Percentiles rank a stretch among this genome's conserved stretches.
phyloP scores from a whole-genome alignment of 2,113 vertebrate genomes.

The Lophotis ruficrista region DNA sequence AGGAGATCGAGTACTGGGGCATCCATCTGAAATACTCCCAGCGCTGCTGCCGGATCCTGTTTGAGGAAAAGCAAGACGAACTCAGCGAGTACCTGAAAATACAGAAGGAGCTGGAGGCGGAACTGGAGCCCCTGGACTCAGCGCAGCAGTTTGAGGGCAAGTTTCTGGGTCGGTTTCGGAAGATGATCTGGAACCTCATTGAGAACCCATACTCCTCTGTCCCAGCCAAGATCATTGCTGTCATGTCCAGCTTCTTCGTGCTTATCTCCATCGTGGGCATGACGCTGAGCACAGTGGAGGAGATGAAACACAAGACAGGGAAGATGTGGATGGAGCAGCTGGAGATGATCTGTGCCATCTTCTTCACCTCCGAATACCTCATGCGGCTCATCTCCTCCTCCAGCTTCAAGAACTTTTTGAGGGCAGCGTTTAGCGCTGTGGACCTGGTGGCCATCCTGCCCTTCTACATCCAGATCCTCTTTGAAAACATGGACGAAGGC shows the following conservation, averaged over 20 bases:
- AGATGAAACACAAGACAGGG: conserved; percentile 74
- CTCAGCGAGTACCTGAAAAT: conserved; percentile 81
- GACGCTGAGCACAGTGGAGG: conserved; percentile 85
- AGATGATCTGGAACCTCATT: conserved; percentile 79
- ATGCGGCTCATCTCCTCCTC: conserved; percentile 79
- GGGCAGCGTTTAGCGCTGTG: conserved; percentile 79
- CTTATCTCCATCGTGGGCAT: conserved; percentile 83
- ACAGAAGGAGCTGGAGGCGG: conserved; percentile 79
- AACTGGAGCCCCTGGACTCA: conserved; percentile 73
- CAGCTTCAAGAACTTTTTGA: conserved; percentile 72
- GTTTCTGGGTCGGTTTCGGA: conserved; percentile 71
- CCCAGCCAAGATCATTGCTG: conserved; percentile 77
- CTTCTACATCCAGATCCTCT: conserved; percentile 87
- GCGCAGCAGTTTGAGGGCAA: conserved; percentile 75
- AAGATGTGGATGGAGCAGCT: conserved; percentile 79
- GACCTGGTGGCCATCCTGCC: conserved; percentile 88
- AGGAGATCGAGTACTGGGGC: conserved; percentile 87
- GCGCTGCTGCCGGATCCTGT: conserved; percentile 81
- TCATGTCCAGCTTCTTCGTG: conserved; percentile 83
- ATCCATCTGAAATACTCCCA: conserved; percentile 80
- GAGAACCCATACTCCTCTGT: conserved; percentile 84
- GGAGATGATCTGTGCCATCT: conserved; percentile 81
- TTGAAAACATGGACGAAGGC: conserved; percentile 78
- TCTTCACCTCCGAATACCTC: conserved; percentile 83
- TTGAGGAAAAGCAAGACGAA: conserved; percentile 84